These are phyloP conservation scores for Capitulum mitella DNA, from an alignment of 2,888 invertebrate species.

Conservation along the genomic window DNA sequence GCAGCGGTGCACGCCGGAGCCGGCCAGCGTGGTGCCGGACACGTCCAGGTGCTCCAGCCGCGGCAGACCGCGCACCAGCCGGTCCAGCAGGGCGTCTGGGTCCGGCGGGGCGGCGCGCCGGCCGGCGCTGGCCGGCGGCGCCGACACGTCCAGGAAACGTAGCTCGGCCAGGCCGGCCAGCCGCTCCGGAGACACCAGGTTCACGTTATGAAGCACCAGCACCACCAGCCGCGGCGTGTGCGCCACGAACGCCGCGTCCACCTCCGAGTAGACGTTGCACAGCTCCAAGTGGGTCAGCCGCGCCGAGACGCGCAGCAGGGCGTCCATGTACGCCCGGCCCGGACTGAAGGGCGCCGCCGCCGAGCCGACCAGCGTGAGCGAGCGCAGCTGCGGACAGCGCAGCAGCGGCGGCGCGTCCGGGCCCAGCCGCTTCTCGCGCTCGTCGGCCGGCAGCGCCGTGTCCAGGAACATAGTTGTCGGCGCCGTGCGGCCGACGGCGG, in stretches of 20 bases:
- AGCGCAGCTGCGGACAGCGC: background rate
- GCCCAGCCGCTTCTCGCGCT: background rate
- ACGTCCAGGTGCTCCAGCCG: slow-evolving; percentile 78
- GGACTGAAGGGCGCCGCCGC: slow-evolving; percentile 32
- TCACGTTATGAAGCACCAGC: slow-evolving; percentile 71
- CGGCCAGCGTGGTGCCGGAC: slow-evolving; percentile 91
- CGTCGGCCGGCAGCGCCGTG: background rate
- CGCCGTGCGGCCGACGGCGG: background rate
- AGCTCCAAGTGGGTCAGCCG: slow-evolving; percentile 63
- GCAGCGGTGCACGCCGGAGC: slow-evolving; percentile 42
- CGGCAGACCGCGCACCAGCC: slow-evolving; percentile 65
- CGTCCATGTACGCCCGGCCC: slow-evolving; percentile 43
- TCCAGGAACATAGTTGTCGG: background rate
- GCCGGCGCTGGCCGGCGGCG: slow-evolving; percentile 53
- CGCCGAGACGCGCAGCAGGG: slow-evolving; percentile 54
- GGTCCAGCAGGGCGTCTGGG: slow-evolving; percentile 63
- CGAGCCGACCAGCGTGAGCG: background rate
- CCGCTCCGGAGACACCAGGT: slow-evolving; percentile 8
- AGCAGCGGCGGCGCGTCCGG: background rate
- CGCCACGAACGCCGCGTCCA: slow-evolving; percentile 59
- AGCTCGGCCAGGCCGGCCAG: slow-evolving; percentile 1
- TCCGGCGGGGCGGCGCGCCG: slow-evolving; percentile 56
- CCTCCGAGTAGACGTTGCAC: slow-evolving; percentile 57
- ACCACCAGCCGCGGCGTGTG: slow-evolving; percentile 61
- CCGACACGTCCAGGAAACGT: slow-evolving; percentile 42